Percentiles rank a stretch among this genome's conserved stretches.
phyloP scores from a whole-genome alignment of 2,797 vertebrate species.

The Schizothorax lantsangensis region DNA sequence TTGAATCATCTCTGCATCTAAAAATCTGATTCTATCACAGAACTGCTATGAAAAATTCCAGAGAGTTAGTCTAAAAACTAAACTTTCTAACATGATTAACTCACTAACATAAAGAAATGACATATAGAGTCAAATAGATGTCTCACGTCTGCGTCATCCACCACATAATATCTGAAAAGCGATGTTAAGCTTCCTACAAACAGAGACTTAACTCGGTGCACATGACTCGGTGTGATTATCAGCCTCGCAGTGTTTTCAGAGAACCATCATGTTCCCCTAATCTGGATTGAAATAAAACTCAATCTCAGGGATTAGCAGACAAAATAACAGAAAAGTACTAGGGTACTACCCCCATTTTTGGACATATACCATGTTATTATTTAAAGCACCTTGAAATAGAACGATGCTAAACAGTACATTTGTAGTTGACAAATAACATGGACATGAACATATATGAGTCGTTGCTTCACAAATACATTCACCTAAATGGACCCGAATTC shows the following conservation, averaged over 20 bases:
- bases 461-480: not conserved
- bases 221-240: slow-evolving; percentile 21
- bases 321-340: slow-evolving; percentile 3
- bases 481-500: slow-evolving; percentile 13
- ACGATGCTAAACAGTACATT: not conserved
- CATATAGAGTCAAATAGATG: too few species aligned
- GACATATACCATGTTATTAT: not conserved
- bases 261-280: slow-evolving; percentile 22
- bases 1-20: not conserved
- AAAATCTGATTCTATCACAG: not conserved
- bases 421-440: not conserved
- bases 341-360: not conserved
- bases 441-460: not conserved
- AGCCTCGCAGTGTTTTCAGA: slow-evolving; percentile 25
- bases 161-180: slow-evolving; percentile 14
- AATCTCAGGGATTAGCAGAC: slow-evolving; percentile 33
- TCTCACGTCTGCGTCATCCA: not conserved
- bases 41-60: not conserved
- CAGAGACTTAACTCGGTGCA: slow-evolving; percentile 6
- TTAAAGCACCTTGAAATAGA: not conserved
- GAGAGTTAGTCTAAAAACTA: not conserved
- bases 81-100: not conserved
- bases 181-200: not conserved
- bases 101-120: not conserved
- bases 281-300: slow-evolving; percentile 34